These are phyloP conservation scores for Neomicropteryx cornuta DNA, from an alignment of 1,140 invertebrate species.

Conservation along the genomic window DNA sequence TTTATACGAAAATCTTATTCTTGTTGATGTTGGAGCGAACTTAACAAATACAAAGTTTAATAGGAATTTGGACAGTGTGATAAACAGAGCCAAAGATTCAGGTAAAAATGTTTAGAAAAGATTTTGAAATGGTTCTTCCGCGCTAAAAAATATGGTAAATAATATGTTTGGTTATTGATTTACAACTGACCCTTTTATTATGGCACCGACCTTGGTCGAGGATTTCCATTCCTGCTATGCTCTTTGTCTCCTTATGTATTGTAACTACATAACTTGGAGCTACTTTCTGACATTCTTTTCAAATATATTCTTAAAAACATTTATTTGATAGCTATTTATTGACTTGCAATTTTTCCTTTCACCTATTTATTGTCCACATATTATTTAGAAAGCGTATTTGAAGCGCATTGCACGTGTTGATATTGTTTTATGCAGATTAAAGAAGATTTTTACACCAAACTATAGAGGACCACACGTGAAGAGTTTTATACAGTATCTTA, in stretches of 20 bases:
- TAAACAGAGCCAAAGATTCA: conserved; percentile 85
- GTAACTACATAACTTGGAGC: neutral
- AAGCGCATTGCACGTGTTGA: neutral
- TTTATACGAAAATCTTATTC: conserved; percentile 74
- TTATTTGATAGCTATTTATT: neutral
- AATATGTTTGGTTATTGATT: conserved; percentile 2
- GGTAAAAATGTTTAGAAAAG: conserved; percentile 41
- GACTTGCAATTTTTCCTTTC: neutral
- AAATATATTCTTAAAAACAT: no score
- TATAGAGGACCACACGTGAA: neutral
- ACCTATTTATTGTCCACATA: neutral
- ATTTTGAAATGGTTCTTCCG: neutral
- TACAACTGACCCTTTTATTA: conserved; percentile 2
- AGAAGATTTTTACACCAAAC: neutral
- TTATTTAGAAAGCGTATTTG: neutral
- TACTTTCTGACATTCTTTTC: neutral
- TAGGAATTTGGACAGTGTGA: conserved; percentile 84
- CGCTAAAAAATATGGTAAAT: conserved; percentile 3
- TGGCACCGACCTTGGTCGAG: no score
- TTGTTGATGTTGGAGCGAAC: conserved; percentile 90
- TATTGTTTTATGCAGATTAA: neutral
- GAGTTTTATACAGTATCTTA: neutral
- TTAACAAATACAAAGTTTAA: conserved; percentile 90
- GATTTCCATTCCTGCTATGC: neutral
- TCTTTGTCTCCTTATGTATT: conserved; percentile 3